Base-by-base conservation (phyloP, 1,140 invertebrate genomes). In the Ceratitis capitata region DNA sequence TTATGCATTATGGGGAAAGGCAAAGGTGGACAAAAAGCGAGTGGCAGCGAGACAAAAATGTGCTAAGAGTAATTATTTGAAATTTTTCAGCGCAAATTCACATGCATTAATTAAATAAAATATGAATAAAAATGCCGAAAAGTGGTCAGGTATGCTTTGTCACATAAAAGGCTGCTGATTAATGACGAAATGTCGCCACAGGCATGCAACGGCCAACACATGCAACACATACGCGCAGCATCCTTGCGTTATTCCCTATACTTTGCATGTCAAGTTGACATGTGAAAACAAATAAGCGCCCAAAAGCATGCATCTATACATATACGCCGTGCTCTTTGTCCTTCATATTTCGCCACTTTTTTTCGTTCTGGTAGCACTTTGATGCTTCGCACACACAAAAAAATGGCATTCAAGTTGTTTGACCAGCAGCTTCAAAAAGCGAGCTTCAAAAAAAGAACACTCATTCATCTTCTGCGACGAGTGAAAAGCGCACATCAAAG, bases 71-170 rank as follows among this genome's bases (percentile, higher is more conserved):
- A 78, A 78, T 78, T 78, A 39, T 39, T 78, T 45, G 39, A 45
- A 42, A 78, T 45, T 78, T 78, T 78, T 78, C 69, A 47, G 69
- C 69, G 39, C 69, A 78, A 78, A 78, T 45, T 47, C 69, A 78
- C 69, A 45, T 42, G 69, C 69, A 78, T 78, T 78, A 78, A 78
- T 78, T 78, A 78, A 78, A 78, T 78, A 78, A 78, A 78, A 78
- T 45, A 35, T 23, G 19, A 39, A 45, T 35, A 39, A 78, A 74
- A 42, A 74, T 42, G 35, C 19, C 6, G 64, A 74, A 56, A 78
- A 78, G 39, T 9, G 9, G 39, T 29, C 16, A 39, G 69, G 39
- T 78, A n/a, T 35, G 26, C 29, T 47, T 78, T 78, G 23, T 29
- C 10, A 9, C 56, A 16, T 61, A 78, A 78, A 78, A 78, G 16